These are phyloP conservation scores for Alexandromys fortis DNA, from an alignment of 2,113 vertebrate genomes.

Conservation along the genomic window DNA sequence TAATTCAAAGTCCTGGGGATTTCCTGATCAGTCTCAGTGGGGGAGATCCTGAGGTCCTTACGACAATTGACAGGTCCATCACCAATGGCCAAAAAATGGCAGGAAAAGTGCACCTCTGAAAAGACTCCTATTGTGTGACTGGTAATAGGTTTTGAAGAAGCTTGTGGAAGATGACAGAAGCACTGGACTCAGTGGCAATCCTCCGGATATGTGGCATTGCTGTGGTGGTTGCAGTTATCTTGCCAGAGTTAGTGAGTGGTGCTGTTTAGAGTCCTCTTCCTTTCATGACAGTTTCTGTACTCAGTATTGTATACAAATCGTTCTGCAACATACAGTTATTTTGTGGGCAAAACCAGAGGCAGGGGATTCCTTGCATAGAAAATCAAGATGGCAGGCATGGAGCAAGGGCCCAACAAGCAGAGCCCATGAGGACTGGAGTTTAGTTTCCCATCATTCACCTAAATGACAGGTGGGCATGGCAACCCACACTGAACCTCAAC, in stretches of 20 bases:
- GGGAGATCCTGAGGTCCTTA: background rate
- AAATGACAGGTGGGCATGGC: background rate
- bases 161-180: background rate
- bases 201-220: background rate
- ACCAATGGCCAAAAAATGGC: conserved; percentile 35
- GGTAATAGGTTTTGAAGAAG: conserved; percentile 28
- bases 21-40: conserved; percentile 43
- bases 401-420: background rate
- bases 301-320: background rate
- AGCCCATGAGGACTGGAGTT: background rate
- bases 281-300: background rate
- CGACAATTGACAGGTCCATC: conserved; percentile 26
- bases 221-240: background rate
- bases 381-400: background rate
- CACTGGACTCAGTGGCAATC: background rate
- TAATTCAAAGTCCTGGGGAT: conserved; percentile 35
- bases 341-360: background rate
- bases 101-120: background rate
- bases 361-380: background rate
- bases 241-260: background rate
- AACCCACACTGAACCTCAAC: background rate
- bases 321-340: background rate
- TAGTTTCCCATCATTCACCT: background rate
- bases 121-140: conserved; percentile 38
- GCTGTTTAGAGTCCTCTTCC: background rate